These are phyloP conservation scores for Scaptomyza graminum DNA, from an alignment of 1,140 invertebrate species.

Conservation along the genomic window DNA sequence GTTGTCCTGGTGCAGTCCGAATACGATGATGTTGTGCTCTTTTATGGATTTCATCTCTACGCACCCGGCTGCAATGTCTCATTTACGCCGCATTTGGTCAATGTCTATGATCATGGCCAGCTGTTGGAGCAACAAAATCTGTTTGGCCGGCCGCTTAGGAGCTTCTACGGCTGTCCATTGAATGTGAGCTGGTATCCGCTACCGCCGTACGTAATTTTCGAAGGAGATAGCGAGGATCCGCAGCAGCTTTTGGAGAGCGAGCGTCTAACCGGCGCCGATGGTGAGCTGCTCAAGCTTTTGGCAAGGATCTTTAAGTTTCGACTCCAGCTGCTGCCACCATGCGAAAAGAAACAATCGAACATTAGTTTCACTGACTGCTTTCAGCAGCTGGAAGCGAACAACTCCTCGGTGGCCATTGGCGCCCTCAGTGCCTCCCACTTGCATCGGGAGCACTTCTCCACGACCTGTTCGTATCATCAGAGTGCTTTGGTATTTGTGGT, in stretches of 20 bases:
- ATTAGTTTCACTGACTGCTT: conserved; percentile 43
- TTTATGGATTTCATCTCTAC: conserved; percentile 52
- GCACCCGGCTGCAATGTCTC: conserved; percentile 26
- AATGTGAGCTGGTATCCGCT: conserved; percentile 57
- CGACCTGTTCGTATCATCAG: conserved; percentile 57
- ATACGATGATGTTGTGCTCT: conserved; percentile 18
- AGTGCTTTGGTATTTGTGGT: conserved; percentile 62
- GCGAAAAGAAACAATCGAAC: conserved; percentile 19
- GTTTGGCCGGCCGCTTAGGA: conserved; percentile 42
- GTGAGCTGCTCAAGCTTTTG: conserved; percentile 55
- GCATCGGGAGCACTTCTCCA: conserved; percentile 42
- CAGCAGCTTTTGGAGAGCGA: conserved; percentile 23
- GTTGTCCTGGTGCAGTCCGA: conserved; percentile 44
- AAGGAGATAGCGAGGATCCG: conserved; percentile 37
- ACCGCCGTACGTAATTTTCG: conserved; percentile 53
- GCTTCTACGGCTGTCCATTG: conserved; percentile 47
- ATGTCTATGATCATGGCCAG: conserved; percentile 31
- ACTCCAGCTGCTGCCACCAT: conserved; percentile 49
- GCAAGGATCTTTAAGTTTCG: conserved; percentile 49
- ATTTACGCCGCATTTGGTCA: conserved; percentile 31
- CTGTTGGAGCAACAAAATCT: neutral
- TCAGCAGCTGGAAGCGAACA: conserved; percentile 27
- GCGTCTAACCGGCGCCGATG: conserved; percentile 61
- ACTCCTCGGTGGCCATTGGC: conserved; percentile 56
- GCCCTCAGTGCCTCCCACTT: conserved; percentile 63